A percentile compares a stretch with the other conserved stretches of the same genome.
phyloP scores from a whole-genome alignment of 2,888 invertebrate species.

The Chironomus tentans region DNA sequence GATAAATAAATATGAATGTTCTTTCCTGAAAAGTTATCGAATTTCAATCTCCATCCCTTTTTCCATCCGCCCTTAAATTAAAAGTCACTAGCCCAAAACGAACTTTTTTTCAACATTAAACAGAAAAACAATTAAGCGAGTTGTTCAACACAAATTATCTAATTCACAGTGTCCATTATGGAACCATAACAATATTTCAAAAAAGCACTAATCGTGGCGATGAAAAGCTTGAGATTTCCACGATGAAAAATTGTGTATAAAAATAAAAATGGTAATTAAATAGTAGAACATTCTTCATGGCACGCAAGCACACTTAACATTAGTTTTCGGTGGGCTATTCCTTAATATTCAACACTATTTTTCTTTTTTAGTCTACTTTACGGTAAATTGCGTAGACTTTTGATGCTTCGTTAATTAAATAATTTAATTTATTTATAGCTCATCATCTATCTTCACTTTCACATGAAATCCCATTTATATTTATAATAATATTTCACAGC shows the following conservation, averaged over 20 bases:
- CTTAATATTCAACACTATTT: background rate
- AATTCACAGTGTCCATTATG: background rate
- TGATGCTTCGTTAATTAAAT: slow-evolving; percentile 18
- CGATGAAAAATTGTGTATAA: too few species aligned
- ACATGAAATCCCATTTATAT: background rate
- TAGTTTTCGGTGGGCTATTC: background rate
- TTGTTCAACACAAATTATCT: background rate
- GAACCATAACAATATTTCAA: background rate
- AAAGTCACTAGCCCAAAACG: too few species aligned
- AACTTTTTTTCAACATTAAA: background rate
- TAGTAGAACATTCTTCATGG: slow-evolving; percentile 14
- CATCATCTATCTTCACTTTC: slow-evolving; percentile 9
- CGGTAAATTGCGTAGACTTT: background rate
- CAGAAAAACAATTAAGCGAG: background rate
- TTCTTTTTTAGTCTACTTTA: background rate
- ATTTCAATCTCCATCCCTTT: too few species aligned
- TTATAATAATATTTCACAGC: background rate
- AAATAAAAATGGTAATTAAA: slow-evolving; percentile 12
- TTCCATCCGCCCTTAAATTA: too few species aligned
- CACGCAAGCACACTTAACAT: slow-evolving; percentile 17
- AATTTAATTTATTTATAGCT: slow-evolving; percentile 24
- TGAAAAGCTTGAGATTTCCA: background rate
- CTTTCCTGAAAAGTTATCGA: too few species aligned
- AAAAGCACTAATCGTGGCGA: slow-evolving; percentile 1
- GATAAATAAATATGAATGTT: too few species aligned